A percentile compares a stretch with the other conserved stretches of the same genome.
These are phyloP conservation scores for Blera fallax DNA, from an alignment of 2,888 invertebrate species.

Conservation along the genomic window DNA sequence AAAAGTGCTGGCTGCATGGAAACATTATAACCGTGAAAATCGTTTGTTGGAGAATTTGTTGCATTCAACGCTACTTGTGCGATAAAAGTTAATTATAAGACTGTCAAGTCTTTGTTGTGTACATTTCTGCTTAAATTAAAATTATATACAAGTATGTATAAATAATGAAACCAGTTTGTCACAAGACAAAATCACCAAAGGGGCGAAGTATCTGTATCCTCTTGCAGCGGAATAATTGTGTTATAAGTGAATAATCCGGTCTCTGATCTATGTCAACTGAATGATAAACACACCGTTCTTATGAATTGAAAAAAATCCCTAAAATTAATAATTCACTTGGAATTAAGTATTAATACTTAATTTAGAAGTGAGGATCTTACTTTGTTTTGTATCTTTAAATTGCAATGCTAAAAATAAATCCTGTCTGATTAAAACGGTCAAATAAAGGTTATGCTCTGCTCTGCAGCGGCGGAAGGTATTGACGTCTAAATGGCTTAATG, in stretches of 20 bases:
- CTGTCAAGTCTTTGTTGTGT: neutral
- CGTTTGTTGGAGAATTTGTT: conserved; percentile 11
- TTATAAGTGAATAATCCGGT: neutral
- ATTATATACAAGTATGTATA: neutral
- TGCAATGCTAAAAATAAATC: too few species aligned
- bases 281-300: neutral
- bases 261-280: neutral
- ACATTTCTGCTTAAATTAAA: neutral
- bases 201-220: neutral
- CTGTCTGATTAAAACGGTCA: too few species aligned
- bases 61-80: neutral
- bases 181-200: neutral
- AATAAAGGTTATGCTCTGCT: too few species aligned
- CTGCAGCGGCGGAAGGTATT: too few species aligned
- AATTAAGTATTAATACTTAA: too few species aligned
- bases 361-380: too few species aligned
- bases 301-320: too few species aligned
- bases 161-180: neutral
- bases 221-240: neutral
- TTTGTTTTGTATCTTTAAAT: too few species aligned
- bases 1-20: conserved; percentile 11
- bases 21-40: conserved; percentile 50
- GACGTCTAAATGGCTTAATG: too few species aligned
- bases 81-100: neutral
- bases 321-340: too few species aligned